These are phyloP conservation scores for Leontopithecus rosalia DNA, from an alignment of 2,797 vertebrate genomes.

Conservation along the genomic window DNA sequence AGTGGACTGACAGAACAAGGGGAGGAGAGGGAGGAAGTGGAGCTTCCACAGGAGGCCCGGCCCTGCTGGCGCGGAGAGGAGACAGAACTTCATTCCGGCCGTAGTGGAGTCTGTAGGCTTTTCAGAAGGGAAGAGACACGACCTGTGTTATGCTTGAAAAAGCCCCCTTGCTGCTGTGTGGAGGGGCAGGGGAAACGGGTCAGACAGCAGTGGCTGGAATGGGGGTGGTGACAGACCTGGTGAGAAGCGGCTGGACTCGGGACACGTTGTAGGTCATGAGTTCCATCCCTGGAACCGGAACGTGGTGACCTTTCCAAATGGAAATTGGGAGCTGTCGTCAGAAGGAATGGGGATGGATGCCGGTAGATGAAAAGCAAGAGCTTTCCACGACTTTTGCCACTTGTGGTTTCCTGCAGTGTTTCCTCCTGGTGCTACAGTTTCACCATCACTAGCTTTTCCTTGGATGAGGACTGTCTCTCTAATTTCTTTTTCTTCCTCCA, in stretches of 20 bases:
- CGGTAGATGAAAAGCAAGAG: not conserved
- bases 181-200: not conserved
- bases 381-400: not conserved
- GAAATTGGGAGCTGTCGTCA: not conserved
- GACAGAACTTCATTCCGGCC: not conserved
- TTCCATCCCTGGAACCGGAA: not conserved
- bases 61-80: not conserved
- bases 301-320: not conserved
- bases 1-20: rapidly evolving
- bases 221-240: not conserved
- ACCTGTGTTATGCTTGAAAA: not conserved
- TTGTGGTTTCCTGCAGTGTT: not conserved
- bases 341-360: not conserved
- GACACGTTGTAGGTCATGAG: not conserved
- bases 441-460: not conserved
- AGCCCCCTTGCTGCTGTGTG: not conserved
- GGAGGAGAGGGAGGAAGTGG: too few species aligned
- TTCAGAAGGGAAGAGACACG: not conserved
- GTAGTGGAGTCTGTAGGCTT: not conserved
- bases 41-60: rapidly evolving
- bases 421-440: not conserved
- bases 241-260: not conserved
- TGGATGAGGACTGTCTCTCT: not conserved
- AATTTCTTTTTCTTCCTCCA: slow-evolving; percentile 8
- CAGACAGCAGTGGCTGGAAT: not conserved